Evolutionary conservation across 1,140 invertebrate genomes (phyloP).

Genomic region (Drosophila eugracilis): DNA sequence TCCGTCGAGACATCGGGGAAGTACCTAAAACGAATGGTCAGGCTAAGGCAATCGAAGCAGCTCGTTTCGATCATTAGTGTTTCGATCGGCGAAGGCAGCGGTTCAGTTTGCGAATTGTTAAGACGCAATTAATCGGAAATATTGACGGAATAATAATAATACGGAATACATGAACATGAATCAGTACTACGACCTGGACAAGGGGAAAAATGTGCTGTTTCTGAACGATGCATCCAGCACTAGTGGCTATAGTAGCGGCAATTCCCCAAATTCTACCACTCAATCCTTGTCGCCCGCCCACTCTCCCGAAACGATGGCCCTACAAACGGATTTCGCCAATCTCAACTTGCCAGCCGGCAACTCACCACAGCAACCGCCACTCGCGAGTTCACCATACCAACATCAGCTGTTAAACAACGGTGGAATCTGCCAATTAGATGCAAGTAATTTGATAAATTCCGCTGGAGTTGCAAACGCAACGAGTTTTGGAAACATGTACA

Average conservation of each 20-base stretch:
- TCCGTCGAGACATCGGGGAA: conserved; percentile 60
- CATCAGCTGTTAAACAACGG: conserved; percentile 54
- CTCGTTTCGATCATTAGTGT: conserved; percentile 53
- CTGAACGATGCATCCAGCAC: conserved; percentile 75
- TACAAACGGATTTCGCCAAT: conserved; percentile 75
- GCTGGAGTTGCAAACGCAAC: conserved; percentile 10
- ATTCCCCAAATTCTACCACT: conserved; percentile 58
- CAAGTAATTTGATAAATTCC: conserved; percentile 40
- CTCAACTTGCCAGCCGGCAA: conserved; percentile 64
- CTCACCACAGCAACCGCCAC: conserved; percentile 49
- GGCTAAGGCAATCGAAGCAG: conserved; percentile 12
- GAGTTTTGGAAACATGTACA: conserved; percentile 64
- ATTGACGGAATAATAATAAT: not conserved
- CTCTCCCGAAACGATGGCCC: conserved; percentile 57
- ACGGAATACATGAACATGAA: conserved; percentile 42
- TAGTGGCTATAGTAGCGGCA: conserved; percentile 73
- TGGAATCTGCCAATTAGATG: conserved; percentile 25
- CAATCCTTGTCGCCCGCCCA: conserved; percentile 59
- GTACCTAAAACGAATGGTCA: conserved; percentile 57
- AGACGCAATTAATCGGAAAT: conserved; percentile 31
- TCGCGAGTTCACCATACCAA: conserved; percentile 57
- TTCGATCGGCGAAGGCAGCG: conserved; percentile 33
- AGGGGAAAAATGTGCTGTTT: conserved; percentile 59
- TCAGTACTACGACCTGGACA: conserved; percentile 74
- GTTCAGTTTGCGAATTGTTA: conserved; percentile 26